Evolutionary conservation across 2,797 vertebrate species (phyloP), one percentile per base, ranked within the genome.

Genomic region (Bradypodion pumilum): DNA sequence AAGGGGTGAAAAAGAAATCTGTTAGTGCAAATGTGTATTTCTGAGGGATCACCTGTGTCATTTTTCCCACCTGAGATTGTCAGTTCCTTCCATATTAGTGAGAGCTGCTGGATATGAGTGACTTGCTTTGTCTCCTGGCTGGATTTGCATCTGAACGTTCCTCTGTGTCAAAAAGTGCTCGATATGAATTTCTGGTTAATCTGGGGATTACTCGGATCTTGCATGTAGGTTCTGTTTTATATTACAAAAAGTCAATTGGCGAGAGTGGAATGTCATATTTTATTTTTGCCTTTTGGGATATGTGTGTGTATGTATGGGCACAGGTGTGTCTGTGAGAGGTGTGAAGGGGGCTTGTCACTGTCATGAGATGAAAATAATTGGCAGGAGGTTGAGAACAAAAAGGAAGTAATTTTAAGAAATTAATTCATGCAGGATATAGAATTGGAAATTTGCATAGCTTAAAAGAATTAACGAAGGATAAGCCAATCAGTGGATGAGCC

Each of bases 221-320:
- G 40, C 35, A 83, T n/a, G 25, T 40, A 46, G 32, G 27, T 40
- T 70, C 35, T 59, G 23, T 29, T 63, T 63, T 63, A 46, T 46
- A 46, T 63, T 21, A 46, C 6, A 73, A 42, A 72, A 60, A 62
- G 52, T 35, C 7, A 46, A 25, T 2, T 23, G 59, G 76, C 73
- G 29, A 63, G 76, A 68, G 23, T 60, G 29, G 23, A 27, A 13
- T 60, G 21, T 25, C 70, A 72, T 37, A 37, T 78, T 81, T 44
- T 27, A 35, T 69, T 62, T 84, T 42, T 62, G 29, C 46, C 23
- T 65, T 10, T 19, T 25, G 29, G 63, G 49, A 63, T 37, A 59
- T 0, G 0, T 0, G 7, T 32, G 0, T 27, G 76, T 23, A 37
- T 35, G 70, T 35, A 0, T n/a, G 68, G 83, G 59, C 56, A 16